phyloP scores from a whole-genome alignment of 1,140 invertebrate species.

The Bombus pyrosoma region DNA sequence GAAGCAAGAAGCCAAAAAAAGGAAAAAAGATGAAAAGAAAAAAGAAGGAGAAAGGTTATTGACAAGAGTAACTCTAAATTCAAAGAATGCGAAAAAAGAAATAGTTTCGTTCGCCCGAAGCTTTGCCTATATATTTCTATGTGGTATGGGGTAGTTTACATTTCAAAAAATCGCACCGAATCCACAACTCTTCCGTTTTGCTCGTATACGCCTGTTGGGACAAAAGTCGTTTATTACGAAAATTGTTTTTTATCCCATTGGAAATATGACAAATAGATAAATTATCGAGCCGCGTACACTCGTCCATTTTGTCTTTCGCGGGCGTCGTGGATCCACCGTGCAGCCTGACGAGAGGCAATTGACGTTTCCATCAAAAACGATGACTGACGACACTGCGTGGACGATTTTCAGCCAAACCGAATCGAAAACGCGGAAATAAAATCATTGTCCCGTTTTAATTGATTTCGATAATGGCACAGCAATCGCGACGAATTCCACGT shows the following conservation, averaged over 20 bases:
- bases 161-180: background rate
- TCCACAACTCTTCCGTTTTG: background rate
- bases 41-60: no score
- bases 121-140: no score
- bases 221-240: slow-evolving; percentile 52
- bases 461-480: background rate
- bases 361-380: slow-evolving; percentile 42
- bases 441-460: background rate
- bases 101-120: background rate
- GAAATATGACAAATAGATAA: slow-evolving; percentile 44
- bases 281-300: slow-evolving; percentile 46
- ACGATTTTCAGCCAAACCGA: slow-evolving; percentile 17
- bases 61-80: no score
- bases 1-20: no score
- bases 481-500: no score
- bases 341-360: slow-evolving; percentile 35
- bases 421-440: background rate
- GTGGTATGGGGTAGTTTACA: no score
- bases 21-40: fast-evolving
- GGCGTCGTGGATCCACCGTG: slow-evolving; percentile 24
- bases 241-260: slow-evolving; percentile 44
- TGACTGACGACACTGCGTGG: background rate
- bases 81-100: background rate
- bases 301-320: slow-evolving; percentile 32
- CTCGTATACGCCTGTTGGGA: slow-evolving; percentile 21